A percentile compares a stretch with the other conserved stretches of the same genome.
Evolutionary conservation across 2,113 vertebrate species (phyloP).

Genomic region (Falco punctatus): DNA sequence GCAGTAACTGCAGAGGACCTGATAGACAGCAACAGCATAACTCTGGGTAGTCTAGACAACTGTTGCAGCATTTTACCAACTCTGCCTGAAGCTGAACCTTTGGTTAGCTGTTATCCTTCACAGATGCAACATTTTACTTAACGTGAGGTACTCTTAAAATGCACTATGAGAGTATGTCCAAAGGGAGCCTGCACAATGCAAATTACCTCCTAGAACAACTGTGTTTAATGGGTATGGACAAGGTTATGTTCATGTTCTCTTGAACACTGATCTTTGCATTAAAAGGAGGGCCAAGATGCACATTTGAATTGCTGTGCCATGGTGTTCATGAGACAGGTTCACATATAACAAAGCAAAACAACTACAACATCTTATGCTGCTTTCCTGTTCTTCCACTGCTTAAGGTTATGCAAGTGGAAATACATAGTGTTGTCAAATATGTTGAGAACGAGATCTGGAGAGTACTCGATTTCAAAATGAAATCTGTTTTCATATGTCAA

Average conservation of each 20-base stretch:
- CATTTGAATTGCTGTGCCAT: background rate
- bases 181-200: background rate
- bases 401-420: background rate
- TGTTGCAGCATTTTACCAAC: background rate
- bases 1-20: background rate
- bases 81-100: background rate
- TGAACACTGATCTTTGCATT: background rate
- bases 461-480: background rate
- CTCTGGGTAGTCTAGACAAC: background rate
- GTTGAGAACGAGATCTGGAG: background rate
- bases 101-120: background rate
- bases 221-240: background rate
- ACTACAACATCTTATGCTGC: background rate
- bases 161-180: fast-evolving
- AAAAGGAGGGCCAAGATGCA: background rate
- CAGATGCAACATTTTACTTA: background rate
- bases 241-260: background rate
- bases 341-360: background rate
- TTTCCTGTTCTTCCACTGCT: background rate
- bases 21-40: background rate
- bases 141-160: background rate
- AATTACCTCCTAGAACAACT: background rate
- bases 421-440: fast-evolving
- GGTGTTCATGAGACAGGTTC: background rate
- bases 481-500: background rate